These are phyloP conservation scores for Cenopis cana DNA, from an alignment of 2,888 invertebrate genomes.

Conservation along the genomic window DNA sequence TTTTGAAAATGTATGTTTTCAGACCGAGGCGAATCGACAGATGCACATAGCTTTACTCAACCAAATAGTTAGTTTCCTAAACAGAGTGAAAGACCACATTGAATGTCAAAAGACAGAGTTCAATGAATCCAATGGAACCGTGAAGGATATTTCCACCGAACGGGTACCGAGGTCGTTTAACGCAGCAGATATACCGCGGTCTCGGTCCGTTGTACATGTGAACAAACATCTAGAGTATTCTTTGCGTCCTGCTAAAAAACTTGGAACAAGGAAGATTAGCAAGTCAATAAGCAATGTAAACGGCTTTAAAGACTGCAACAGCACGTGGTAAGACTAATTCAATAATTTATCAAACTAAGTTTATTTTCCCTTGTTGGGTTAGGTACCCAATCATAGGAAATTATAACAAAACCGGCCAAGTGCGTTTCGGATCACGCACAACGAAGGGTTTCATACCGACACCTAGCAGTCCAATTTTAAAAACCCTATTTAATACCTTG, in stretches of 20 bases:
- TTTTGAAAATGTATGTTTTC: slow-evolving; percentile 57
- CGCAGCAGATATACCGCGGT: slow-evolving; percentile 71
- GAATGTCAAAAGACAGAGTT: slow-evolving; percentile 69
- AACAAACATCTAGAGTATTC: slow-evolving; percentile 70
- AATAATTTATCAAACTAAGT: not conserved
- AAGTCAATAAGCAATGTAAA: slow-evolving; percentile 79
- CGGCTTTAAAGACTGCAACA: slow-evolving; percentile 68
- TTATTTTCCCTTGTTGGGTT: not conserved
- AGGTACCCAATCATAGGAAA: too few species aligned
- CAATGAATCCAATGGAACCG: slow-evolving; percentile 45
- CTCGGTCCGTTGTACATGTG: slow-evolving; percentile 74
- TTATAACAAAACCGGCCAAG: too few species aligned
- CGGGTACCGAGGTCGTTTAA: slow-evolving; percentile 60
- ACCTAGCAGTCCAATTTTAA: too few species aligned
- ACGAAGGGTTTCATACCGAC: too few species aligned
- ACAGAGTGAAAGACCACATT: slow-evolving; percentile 88
- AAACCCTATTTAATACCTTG: too few species aligned
- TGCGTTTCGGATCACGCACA: too few species aligned
- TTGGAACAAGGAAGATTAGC: slow-evolving; percentile 73
- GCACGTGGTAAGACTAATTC: slow-evolving; percentile 55
- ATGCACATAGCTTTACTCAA: slow-evolving; percentile 90
- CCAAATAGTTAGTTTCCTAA: slow-evolving; percentile 89
- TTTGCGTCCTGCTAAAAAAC: slow-evolving; percentile 65
- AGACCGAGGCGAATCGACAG: slow-evolving; percentile 89
- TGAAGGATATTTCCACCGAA: slow-evolving; percentile 54